A percentile compares a stretch with the other conserved stretches of the same genome.
Evolutionary conservation across 2,888 invertebrate species (phyloP).

Genomic region (Saturnia japonica): DNA sequence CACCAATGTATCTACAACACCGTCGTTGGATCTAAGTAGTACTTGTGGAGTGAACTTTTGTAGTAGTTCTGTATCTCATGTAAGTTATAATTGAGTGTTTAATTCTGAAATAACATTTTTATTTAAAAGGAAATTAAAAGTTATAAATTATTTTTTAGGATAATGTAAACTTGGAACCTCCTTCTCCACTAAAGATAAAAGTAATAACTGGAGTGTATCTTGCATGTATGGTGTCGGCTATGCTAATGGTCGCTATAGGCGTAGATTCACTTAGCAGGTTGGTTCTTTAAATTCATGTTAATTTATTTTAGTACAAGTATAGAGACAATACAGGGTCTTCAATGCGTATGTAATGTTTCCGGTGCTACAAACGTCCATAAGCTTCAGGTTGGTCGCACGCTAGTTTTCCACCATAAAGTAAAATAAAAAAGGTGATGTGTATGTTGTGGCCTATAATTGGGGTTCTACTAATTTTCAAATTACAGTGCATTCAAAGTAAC

Average conservation of each 20-base stretch:
- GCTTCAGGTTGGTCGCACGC: too few relatives aligned
- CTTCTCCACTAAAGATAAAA: slow-evolving; percentile 87
- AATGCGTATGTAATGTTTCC: too few relatives aligned
- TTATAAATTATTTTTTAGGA: slow-evolving; percentile 46
- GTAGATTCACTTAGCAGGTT: slow-evolving; percentile 91
- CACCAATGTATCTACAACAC: slow-evolving; percentile 40
- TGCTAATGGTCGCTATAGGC: slow-evolving; percentile 87
- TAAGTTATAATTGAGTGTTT: slow-evolving; percentile 34
- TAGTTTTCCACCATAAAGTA: too few relatives aligned
- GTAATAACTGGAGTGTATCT: slow-evolving; percentile 91
- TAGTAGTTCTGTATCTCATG: slow-evolving; percentile 74
- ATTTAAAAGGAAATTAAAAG: background rate
- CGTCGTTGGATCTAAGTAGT: slow-evolving; percentile 75
- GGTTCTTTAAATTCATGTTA: background rate
- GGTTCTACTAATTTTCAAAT: too few relatives aligned
- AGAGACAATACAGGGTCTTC: too few relatives aligned
- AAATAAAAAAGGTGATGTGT: too few relatives aligned
- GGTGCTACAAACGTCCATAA: too few relatives aligned
- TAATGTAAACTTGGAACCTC: slow-evolving; percentile 87
- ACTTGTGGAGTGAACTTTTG: slow-evolving; percentile 90
- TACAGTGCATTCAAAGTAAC: too few relatives aligned
- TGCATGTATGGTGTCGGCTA: slow-evolving; percentile 89
- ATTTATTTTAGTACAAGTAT: background rate
- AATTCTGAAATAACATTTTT: background rate
- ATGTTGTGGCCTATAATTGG: too few relatives aligned